A percentile compares a stretch with the other conserved stretches of the same genome.
Evolutionary conservation across 2,888 invertebrate genomes (phyloP).

Genomic region (Leptinotarsa tumamoca): DNA sequence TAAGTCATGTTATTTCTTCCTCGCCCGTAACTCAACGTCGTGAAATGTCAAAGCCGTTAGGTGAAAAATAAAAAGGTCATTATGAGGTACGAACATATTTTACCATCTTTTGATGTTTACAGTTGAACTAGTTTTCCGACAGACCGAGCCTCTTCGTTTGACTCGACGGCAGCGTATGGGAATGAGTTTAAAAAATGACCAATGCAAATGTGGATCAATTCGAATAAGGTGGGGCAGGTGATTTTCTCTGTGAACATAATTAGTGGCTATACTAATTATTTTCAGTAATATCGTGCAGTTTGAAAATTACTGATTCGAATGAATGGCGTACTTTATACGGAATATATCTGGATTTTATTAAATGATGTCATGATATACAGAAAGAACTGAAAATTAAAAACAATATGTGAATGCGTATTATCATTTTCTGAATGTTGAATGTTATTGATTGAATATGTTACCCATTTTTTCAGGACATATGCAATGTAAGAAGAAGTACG

Average conservation of each 20-base stretch:
- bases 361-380: background rate
- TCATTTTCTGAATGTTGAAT: too few relatives aligned
- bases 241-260: constrained; percentile 13
- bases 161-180: background rate
- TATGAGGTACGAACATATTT: constrained; percentile 5
- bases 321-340: background rate
- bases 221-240: background rate
- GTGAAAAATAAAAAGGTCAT: constrained; percentile 16
- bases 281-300: background rate
- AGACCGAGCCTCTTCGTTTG: constrained; percentile 9
- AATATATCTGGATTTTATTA: background rate
- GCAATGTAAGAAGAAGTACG: too few relatives aligned
- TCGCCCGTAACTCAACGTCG: constrained; percentile 8
- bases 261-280: background rate
- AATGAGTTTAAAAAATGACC: constrained; percentile 7
- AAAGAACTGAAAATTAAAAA: too few relatives aligned
- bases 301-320: background rate
- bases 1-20: constrained; percentile 15
- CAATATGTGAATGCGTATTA: too few relatives aligned
- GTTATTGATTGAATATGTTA: too few relatives aligned
- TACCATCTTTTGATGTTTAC: constrained; percentile 5
- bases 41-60: constrained; percentile 17
- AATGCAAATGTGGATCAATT: constrained; percentile 18
- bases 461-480: too few relatives aligned
- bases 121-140: constrained; percentile 1